Base-by-base conservation (phyloP, 2,888 invertebrate genomes). In the Thera britannica region DNA sequence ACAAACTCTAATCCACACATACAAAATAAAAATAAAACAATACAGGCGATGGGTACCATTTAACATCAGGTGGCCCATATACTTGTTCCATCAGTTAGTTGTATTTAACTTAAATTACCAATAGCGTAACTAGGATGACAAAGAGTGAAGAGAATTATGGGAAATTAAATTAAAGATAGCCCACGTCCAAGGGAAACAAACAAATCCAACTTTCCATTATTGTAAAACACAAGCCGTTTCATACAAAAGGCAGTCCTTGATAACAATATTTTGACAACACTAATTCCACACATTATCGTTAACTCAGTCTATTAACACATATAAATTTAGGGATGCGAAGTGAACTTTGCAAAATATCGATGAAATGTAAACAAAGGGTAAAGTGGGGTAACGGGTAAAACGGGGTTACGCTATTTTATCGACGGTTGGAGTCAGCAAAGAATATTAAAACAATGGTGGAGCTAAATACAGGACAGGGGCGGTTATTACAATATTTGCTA, bases 401-500 rank as follows among this genome's bases (percentile, higher is more conserved):
- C 62, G 48, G 60, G 65, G 68, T 59, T 62, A 56, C 54, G 55
- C 57, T 67, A 74, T 68, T 69, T 74, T 75, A 78, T 78, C 70
- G 75, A 76, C 69, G 74, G 74, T 69, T 79, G 73, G 76, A 84
- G 84, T 90, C 90, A 87, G 89, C 89, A 85, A 83, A 87, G 87
- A 84, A 86, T 85, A 86, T 85, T 88, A 88, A 87, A 89, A 88
- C 87, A 89, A 88, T 83, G 86, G 83, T 79, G 77, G 81, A 79
- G 81, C 84, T 84, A 84, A 84, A 83, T 83, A 83, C 83, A 77
- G 80, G 78, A 79, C 79, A 80, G 78, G 81, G 81, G 79, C 78
- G 85, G 84, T 87, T 91, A 90, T 91, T 90, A 92, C 90, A 92
- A 92, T 93, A 92, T 93, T 93, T 90, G 93, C 90, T 87, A 85